Conservation (phyloP, 2,113 vertebrate genomes). For the Nicator chloris region DNA sequence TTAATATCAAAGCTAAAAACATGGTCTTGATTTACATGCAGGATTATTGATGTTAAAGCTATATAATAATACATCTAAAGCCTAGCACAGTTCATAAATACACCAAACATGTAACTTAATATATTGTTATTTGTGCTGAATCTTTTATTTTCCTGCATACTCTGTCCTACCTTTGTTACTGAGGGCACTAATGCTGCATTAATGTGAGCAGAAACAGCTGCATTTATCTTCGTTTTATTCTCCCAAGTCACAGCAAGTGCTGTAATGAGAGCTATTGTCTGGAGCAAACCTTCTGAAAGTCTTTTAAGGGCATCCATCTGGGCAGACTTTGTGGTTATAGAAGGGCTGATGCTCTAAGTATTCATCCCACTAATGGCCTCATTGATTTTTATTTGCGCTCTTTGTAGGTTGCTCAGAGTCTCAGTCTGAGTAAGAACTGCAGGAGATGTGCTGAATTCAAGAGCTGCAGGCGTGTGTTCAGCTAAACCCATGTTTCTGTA, state of each 20-base stretch:
- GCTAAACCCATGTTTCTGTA: background rate
- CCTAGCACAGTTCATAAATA: background rate
- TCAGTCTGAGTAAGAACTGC: background rate
- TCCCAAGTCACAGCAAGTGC: background rate
- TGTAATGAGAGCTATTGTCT: background rate
- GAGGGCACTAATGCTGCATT: constrained; percentile 11
- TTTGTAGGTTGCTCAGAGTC: background rate
- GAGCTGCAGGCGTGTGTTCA: background rate
- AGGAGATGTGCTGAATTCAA: background rate
- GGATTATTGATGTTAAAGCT: background rate
- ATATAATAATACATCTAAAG: background rate
- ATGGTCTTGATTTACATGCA: background rate
- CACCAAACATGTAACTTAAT: background rate
- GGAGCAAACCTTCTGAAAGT: background rate
- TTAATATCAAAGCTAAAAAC: background rate
- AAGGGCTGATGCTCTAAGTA: constrained; percentile 22
- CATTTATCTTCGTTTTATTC: constrained; percentile 21
- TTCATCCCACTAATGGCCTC: constrained; percentile 26
- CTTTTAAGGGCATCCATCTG: constrained; percentile 22
- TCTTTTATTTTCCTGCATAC: background rate
- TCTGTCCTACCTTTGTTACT: background rate
- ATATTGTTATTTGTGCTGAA: background rate
- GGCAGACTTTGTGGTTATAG: constrained; percentile 10
- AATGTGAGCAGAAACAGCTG: background rate
- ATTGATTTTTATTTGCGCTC: constrained; percentile 34